These are phyloP conservation scores for Tribolium castaneum DNA, from an alignment of 1,140 invertebrate genomes.

Conservation along the genomic window DNA sequence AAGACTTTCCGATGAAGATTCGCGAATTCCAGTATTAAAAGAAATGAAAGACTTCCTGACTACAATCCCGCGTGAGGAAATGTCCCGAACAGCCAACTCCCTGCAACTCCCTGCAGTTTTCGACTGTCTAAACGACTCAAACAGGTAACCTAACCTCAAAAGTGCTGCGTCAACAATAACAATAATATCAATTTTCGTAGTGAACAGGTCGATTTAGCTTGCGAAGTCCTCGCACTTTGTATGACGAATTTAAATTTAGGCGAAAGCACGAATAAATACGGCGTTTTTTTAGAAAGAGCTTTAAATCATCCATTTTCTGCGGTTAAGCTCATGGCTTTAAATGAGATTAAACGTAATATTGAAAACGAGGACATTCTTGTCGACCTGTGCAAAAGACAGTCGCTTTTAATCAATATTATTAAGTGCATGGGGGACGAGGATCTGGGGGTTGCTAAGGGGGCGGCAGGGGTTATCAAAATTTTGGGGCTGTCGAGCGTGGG, in stretches of 20 bases:
- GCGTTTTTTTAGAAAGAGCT: constrained; percentile 66
- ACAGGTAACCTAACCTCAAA: constrained; percentile 59
- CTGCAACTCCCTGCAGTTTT: constrained; percentile 63
- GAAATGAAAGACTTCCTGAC: constrained; percentile 64
- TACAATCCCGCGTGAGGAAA: constrained; percentile 60
- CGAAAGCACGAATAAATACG: constrained; percentile 65
- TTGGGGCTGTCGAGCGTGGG: constrained; percentile 64
- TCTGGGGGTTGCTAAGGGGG: constrained; percentile 70
- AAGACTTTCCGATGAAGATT: constrained; percentile 60
- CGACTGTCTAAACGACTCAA: constrained; percentile 64
- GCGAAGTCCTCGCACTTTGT: constrained; percentile 70
- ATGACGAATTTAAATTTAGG: constrained; percentile 68
- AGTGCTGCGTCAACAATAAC: constrained; percentile 39
- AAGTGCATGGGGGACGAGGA: constrained; percentile 71
- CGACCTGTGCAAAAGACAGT: constrained; percentile 65
- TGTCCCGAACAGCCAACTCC: constrained; percentile 55
- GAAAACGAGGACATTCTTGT: constrained; percentile 53
- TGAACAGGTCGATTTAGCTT: constrained; percentile 67
- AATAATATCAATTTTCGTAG: constrained; percentile 60
- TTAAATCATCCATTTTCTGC: constrained; percentile 67
- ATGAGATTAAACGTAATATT: constrained; percentile 62
- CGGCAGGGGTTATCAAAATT: constrained; percentile 69
- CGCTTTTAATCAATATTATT: constrained; percentile 68
- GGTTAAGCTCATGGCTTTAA: constrained; percentile 68
- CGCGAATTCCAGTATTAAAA: constrained; percentile 62